These are phyloP conservation scores for Drosophila lowei DNA, from an alignment of 1,140 invertebrate genomes.

Conservation along the genomic window DNA sequence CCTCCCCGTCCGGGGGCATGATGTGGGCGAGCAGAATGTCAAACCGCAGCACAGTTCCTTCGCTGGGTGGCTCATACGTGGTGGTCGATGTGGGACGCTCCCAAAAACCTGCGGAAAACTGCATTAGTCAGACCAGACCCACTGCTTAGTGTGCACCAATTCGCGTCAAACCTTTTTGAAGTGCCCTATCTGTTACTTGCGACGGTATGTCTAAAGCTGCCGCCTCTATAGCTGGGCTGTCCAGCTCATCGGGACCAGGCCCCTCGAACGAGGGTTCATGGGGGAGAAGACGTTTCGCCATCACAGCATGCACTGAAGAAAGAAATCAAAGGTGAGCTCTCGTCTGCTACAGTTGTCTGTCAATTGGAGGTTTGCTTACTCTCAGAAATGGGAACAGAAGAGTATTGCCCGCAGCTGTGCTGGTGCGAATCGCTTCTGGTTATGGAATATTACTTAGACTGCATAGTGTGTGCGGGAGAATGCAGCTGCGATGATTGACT, in stretches of 20 bases:
- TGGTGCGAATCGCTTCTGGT: slow-evolving; percentile 27
- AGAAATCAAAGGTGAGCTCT: background rate
- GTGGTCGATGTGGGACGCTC: slow-evolving; percentile 41
- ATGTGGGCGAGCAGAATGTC: slow-evolving; percentile 84
- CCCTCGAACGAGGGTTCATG: slow-evolving; percentile 60
- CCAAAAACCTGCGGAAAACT: slow-evolving; percentile 59
- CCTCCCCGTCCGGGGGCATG: slow-evolving; percentile 78
- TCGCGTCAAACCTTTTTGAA: slow-evolving; percentile 54
- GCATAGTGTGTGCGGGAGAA: slow-evolving; percentile 9
- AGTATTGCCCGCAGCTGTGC: slow-evolving; percentile 21
- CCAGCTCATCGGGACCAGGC: slow-evolving; percentile 69
- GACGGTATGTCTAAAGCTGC: slow-evolving; percentile 64
- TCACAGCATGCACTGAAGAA: slow-evolving; percentile 71
- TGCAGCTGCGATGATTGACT: slow-evolving; percentile 23
- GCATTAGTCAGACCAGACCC: no score
- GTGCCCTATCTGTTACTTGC: slow-evolving; percentile 31
- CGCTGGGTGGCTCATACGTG: slow-evolving; percentile 41
- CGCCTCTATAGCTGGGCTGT: slow-evolving; percentile 77
- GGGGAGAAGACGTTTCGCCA: slow-evolving; percentile 68
- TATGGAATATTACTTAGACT: slow-evolving; percentile 35
- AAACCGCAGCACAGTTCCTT: slow-evolving; percentile 79
- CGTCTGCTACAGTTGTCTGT: background rate
- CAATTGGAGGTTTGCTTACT: slow-evolving; percentile 49
- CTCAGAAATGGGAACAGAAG: slow-evolving; percentile 4
- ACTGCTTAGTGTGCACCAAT: no score